Percentiles rank a stretch among this genome's conserved stretches.
Evolutionary conservation across 2,113 vertebrate genomes (phyloP).

Genomic region (Numenius arquata): DNA sequence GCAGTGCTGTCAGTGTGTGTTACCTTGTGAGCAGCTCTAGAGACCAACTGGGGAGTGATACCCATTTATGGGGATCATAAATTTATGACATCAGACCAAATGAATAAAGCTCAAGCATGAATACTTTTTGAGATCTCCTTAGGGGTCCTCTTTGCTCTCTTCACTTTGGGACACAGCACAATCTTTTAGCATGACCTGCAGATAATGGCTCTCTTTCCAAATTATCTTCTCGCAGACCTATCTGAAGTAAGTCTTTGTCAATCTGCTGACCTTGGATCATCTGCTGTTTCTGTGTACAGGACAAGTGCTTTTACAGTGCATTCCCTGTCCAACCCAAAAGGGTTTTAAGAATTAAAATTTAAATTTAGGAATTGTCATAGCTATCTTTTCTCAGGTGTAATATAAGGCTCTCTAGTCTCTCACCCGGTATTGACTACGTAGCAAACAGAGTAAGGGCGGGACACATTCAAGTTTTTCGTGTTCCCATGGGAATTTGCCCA

Average conservation of each 20-base stretch:
- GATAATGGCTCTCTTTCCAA: not conserved
- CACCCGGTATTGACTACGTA: not conserved
- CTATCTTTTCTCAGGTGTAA: not conserved
- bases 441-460: not conserved
- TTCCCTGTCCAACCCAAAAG: not conserved
- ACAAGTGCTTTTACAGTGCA: not conserved
- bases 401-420: not conserved
- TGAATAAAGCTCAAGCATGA: not conserved
- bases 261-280: not conserved
- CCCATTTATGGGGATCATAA: not conserved
- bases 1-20: not conserved
- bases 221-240: not conserved
- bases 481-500: not conserved
- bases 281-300: not conserved
- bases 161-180: not conserved
- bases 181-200: not conserved
- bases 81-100: not conserved
- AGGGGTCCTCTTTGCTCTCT: not conserved
- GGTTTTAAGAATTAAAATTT: not conserved
- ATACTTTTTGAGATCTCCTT: not conserved
- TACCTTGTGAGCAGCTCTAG: not conserved
- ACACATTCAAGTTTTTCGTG: accelerated
- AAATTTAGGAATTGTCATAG: too few species aligned
- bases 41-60: not conserved
- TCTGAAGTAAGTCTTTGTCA: not conserved